Percentiles rank a stretch among this genome's conserved stretches.
phyloP scores from a whole-genome alignment of 2,888 invertebrate genomes.

The Aporophyla nigra region DNA sequence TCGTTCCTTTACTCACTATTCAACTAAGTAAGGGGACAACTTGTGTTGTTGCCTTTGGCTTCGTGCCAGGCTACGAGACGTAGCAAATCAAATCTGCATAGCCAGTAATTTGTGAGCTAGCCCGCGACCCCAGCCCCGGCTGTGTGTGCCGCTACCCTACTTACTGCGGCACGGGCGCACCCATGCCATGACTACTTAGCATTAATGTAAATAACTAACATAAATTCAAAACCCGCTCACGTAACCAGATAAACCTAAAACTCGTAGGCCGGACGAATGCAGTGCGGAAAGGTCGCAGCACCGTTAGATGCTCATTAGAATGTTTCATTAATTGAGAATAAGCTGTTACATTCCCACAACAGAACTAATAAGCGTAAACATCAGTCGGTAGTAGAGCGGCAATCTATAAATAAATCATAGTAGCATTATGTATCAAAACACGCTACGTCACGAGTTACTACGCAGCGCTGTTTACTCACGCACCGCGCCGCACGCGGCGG shows the following conservation, averaged over 20 bases:
- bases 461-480: conserved; percentile 78
- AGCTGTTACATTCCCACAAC: conserved; percentile 64
- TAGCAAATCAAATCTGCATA: conserved; percentile 43
- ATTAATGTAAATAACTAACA: conserved; percentile 62
- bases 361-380: conserved; percentile 53
- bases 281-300: conserved; percentile 56
- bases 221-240: conserved; percentile 64
- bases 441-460: conserved; percentile 71
- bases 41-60: conserved; percentile 6
- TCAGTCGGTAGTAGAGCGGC: conserved; percentile 57
- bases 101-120: conserved; percentile 38
- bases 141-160: conserved; percentile 45
- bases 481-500: conserved; percentile 63
- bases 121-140: conserved; percentile 46
- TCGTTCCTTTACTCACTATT: not conserved
- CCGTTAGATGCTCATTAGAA: conserved; percentile 64
- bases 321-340: conserved; percentile 58
- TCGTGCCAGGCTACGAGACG: conserved; percentile 29
- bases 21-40: conserved; percentile 6
- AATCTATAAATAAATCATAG: conserved; percentile 70
- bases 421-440: conserved; percentile 69
- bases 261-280: conserved; percentile 45
- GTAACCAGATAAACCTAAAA: conserved; percentile 60
- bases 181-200: conserved; percentile 59
- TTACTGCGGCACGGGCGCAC: conserved; percentile 35